These are phyloP conservation scores for Notiomystis cincta DNA, from an alignment of 2,113 vertebrate genomes.

Conservation along the genomic window DNA sequence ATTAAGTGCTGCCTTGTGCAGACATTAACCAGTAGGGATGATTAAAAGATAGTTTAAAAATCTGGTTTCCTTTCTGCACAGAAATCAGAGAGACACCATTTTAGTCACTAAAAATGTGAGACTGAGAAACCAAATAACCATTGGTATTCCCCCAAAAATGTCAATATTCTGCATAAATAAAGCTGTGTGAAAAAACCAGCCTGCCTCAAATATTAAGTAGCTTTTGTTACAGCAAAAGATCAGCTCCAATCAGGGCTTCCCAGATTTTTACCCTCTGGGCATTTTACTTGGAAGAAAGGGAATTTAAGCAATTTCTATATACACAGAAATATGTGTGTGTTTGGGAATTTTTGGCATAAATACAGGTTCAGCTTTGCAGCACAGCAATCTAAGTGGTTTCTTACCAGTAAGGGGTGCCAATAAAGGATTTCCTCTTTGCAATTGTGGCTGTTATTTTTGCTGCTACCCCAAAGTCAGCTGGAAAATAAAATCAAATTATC, in stretches of 20 bases:
- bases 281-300: not conserved
- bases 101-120: not conserved
- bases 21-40: not conserved
- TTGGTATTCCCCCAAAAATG: not conserved
- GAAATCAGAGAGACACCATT: not conserved
- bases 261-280: not conserved
- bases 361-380: not conserved
- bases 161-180: not conserved
- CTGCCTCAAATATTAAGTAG: not conserved
- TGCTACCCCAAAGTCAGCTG: conserved; percentile 97
- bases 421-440: conserved; percentile 98
- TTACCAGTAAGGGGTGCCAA: conserved; percentile 99
- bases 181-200: not conserved
- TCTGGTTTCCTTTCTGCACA: not conserved
- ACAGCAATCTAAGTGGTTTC: not conserved
- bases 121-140: not conserved
- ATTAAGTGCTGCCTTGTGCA: not conserved
- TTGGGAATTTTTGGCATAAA: not conserved
- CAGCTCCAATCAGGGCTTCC: not conserved
- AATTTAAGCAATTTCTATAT: not conserved
- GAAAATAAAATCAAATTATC: conserved; percentile 3
- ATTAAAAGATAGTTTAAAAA: not conserved
- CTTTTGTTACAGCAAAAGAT: not conserved
- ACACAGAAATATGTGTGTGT: not conserved
- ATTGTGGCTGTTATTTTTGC: conserved; percentile 99